These are phyloP conservation scores for Tenrec ecaudatus DNA, from an alignment of 2,113 vertebrate genomes.

Conservation along the genomic window DNA sequence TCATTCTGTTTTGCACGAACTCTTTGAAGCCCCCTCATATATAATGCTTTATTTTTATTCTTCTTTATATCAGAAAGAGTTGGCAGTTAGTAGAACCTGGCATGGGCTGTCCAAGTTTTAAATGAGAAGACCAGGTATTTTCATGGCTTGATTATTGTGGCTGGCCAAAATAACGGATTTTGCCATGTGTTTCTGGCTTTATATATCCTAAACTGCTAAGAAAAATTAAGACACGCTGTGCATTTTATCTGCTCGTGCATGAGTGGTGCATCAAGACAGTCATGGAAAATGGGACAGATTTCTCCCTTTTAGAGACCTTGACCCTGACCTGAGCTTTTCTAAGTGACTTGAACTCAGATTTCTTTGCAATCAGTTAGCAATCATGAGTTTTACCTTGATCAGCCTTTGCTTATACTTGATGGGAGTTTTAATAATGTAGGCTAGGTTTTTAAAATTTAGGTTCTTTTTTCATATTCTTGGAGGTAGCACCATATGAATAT, in stretches of 20 bases:
- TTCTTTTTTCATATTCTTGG: not conserved
- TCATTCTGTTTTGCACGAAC: too few species aligned
- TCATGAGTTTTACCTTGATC: not conserved
- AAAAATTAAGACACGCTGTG: constrained; percentile 21
- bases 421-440: constrained; percentile 26
- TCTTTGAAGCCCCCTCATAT: not conserved
- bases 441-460: not conserved
- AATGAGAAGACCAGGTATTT: constrained; percentile 32
- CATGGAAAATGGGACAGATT: not conserved
- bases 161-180: not conserved
- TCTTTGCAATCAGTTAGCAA: constrained; percentile 1
- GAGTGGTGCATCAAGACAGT: not conserved
- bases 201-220: not conserved
- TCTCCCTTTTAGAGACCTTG: not conserved
- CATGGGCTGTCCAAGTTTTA: not conserved
- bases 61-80: constrained; percentile 39
- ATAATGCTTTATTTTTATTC: constrained; percentile 13
- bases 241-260: not conserved
- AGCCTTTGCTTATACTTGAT: not conserved
- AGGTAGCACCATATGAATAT: not conserved
- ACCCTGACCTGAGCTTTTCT: not conserved
- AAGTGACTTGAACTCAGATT: constrained; percentile 11
- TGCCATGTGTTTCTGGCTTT: constrained; percentile 13
- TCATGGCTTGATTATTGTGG: not conserved
- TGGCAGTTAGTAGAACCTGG: constrained; percentile 25